Evolutionary conservation across 2,797 vertebrate species (phyloP), one percentile per base, ranked within the genome.

Genomic region (Epinephelus coioides): DNA sequence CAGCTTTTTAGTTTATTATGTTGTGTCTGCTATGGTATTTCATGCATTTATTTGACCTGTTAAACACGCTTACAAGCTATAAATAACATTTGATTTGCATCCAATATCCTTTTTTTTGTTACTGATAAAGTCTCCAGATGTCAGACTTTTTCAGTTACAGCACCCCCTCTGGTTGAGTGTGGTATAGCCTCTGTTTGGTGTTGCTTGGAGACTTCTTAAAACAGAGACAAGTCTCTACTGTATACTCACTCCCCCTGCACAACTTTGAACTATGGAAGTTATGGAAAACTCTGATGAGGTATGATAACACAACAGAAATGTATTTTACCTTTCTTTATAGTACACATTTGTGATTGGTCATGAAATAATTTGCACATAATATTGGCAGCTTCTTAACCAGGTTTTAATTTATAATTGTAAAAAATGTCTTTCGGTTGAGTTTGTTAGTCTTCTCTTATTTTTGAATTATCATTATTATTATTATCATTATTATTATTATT

Each of bases 161-260:
- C 85, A 9, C 72, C 85, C 49, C 77, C 51, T 73, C 14, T 89
- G 91, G 86, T 77, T 46, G 14, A 81, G 6, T 9, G 30, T n/a
- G 78, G 73, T 66, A 60, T 0, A 71, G 9, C 23, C 17, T 75
- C 30, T 92, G 91, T 92, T 93, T 89, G 60, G 4, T 83, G 92
- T 94, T 94, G 89, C 91, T 78, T 85, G 79, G 91, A 87, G 55
- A 92, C 81, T 88, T 89, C 40, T 38, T 66, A 21, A 56, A 56
- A 82, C 86, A 87, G 57, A 78, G 60, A 80, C 67, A 70, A 64
- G 50, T 59, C 14, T 34, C 47, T 46, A 5, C 62, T 54, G 59
- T 25, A 44, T 25, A 44, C 38, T 69, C 43, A 62, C 49, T 46
- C 69, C 19, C 13, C 43, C 69, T 80, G 66, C 69, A 64, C 43